Conservation (phyloP, 2,888 invertebrate genomes). For the Priocnemis perturbator region DNA sequence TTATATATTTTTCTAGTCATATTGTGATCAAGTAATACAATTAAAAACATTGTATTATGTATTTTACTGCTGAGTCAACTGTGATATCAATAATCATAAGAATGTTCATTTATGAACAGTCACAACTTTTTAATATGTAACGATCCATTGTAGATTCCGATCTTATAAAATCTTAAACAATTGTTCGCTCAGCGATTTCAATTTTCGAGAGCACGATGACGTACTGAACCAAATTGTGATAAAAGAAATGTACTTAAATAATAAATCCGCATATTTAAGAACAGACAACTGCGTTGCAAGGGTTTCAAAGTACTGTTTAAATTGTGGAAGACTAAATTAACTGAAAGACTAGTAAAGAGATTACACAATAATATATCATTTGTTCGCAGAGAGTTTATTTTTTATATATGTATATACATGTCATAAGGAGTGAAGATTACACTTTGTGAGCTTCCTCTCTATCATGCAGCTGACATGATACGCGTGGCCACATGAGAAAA, state of each 20-base stretch:
- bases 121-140: too few relatives aligned
- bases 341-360: background rate
- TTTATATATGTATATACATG: slow-evolving; percentile 20
- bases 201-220: too few relatives aligned
- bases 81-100: slow-evolving; percentile 20
- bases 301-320: slow-evolving; percentile 16
- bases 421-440: slow-evolving; percentile 70
- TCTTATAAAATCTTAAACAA: too few relatives aligned
- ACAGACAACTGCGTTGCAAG: background rate
- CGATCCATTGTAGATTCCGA: too few relatives aligned
- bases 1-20: slow-evolving; percentile 21
- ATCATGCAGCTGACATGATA: slow-evolving; percentile 80
- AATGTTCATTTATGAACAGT: too few relatives aligned
- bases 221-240: slow-evolving; percentile 39
- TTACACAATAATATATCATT: too few relatives aligned
- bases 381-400: slow-evolving; percentile 29
- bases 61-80: slow-evolving; percentile 23
- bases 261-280: slow-evolving; percentile 26
- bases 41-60: slow-evolving; percentile 7
- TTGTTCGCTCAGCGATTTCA: too few relatives aligned
- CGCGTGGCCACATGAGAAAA: slow-evolving; percentile 80
- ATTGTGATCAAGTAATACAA: slow-evolving; percentile 7
- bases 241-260: slow-evolving; percentile 40
- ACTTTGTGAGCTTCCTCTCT: slow-evolving; percentile 76
- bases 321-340: slow-evolving; percentile 9